phyloP scores from a whole-genome alignment of 2,797 vertebrate genomes.

The Anolis apletophallus region DNA sequence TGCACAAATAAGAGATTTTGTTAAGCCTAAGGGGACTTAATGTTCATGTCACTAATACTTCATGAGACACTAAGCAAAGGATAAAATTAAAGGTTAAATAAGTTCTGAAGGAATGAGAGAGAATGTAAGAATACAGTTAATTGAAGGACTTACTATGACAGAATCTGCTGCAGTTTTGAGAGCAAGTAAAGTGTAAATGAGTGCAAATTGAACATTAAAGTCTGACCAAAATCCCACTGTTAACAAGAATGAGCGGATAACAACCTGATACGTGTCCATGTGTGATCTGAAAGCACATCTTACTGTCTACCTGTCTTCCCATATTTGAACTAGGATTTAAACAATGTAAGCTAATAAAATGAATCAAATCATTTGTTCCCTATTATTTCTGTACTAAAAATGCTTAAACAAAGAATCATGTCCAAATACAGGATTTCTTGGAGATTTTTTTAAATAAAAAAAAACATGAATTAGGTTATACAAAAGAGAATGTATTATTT shows the following conservation, averaged over 20 bases:
- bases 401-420: too few species aligned
- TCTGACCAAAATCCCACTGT: not conserved
- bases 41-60: constrained; percentile 48
- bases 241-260: not conserved
- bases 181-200: constrained; percentile 8
- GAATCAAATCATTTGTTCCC: not conserved
- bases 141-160: constrained; percentile 31
- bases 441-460: too few species aligned
- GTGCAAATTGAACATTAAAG: constrained; percentile 18
- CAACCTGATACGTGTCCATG: not conserved
- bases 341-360: not conserved
- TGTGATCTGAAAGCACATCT: not conserved
- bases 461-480: too few species aligned
- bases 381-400: not conserved
- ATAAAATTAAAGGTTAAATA: constrained; percentile 51
- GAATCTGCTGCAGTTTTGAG: constrained; percentile 26
- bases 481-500: too few species aligned
- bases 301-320: not conserved
- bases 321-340: not conserved
- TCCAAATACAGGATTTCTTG: too few species aligned
- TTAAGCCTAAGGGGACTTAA: constrained; percentile 36
- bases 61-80: constrained; percentile 48
- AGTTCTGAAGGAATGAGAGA: constrained; percentile 46
- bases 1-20: constrained; percentile 41
- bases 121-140: constrained; percentile 47